phyloP scores from a whole-genome alignment of 2,888 invertebrate species.

The Lasius platythorax region DNA sequence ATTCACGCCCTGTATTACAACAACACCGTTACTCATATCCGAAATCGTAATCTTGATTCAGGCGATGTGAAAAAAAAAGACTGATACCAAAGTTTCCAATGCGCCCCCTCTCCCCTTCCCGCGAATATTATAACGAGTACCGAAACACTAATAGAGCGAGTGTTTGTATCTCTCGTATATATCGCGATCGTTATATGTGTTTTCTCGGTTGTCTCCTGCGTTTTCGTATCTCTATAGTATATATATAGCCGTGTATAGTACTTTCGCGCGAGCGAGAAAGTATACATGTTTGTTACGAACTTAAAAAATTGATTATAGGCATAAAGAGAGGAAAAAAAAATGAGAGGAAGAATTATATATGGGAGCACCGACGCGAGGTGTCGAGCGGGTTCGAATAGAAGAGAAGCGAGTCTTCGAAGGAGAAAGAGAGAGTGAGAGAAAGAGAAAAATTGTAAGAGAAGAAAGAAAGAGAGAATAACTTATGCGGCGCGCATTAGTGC shows the following conservation, averaged over 20 bases:
- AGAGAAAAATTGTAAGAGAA: not conserved
- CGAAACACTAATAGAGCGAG: conserved; percentile 32
- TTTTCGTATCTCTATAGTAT: conserved; percentile 40
- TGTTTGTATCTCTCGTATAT: conserved; percentile 47
- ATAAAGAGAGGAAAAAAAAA: conserved; percentile 16
- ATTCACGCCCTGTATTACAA: conserved; percentile 26
- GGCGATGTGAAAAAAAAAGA: conserved; percentile 68
- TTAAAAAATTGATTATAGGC: conserved; percentile 46
- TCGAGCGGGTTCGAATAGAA: conserved; percentile 14
- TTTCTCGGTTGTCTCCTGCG: conserved; percentile 36
- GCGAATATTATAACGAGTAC: conserved; percentile 55
- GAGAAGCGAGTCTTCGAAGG: conserved; percentile 16
- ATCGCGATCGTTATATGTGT: conserved; percentile 38
- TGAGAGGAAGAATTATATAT: conserved; percentile 21
- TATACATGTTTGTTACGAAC: conserved; percentile 47
- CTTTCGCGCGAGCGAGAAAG: conserved; percentile 50
- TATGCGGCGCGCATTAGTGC: conserved; percentile 32
- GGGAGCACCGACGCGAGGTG: conserved; percentile 22
- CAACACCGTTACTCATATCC: conserved; percentile 55
- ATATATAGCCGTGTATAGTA: conserved; percentile 41
- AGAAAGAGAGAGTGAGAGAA: not conserved
- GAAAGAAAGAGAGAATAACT: not conserved
- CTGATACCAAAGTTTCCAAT: conserved; percentile 69
- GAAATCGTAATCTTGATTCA: conserved; percentile 62
- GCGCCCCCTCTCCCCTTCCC: conserved; percentile 11